These are phyloP conservation scores for Theristus sp. DNA, from an alignment of 2,888 invertebrate species.

Conservation along the genomic window DNA sequence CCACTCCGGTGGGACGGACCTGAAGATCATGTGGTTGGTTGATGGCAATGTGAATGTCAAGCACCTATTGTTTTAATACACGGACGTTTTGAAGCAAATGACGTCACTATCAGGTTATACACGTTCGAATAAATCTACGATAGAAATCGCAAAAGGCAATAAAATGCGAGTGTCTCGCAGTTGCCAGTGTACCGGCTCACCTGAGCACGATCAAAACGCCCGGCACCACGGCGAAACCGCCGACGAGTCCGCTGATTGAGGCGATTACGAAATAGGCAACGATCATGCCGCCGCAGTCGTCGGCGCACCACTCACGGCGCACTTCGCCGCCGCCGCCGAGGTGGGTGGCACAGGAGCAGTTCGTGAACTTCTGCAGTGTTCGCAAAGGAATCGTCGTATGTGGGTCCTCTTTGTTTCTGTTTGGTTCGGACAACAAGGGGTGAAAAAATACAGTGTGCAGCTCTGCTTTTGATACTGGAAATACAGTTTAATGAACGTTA, in stretches of 20 bases:
- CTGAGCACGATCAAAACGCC: conserved; percentile 23
- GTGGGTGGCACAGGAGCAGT: conserved; percentile 21
- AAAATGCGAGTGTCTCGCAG: not conserved
- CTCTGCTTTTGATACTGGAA: no score
- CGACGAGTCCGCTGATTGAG: conserved; percentile 22
- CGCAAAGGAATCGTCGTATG: no score
- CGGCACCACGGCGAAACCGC: conserved; percentile 25
- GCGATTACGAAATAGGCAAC: conserved; percentile 2
- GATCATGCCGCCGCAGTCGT: not conserved
- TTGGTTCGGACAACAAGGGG: no score
- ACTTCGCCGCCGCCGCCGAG: conserved; percentile 6
- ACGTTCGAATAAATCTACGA: no score
- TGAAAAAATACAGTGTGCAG: no score
- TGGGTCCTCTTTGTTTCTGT: no score
- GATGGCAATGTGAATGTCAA: not conserved
- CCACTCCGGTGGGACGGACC: conserved; percentile 24
- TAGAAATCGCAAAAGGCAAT: no score
- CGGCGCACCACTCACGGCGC: conserved; percentile 1
- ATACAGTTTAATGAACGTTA: no score
- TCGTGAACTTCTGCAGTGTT: conserved; percentile 17
- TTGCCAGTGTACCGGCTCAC: not conserved
- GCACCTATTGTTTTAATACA: no score
- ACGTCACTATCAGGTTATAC: no score
- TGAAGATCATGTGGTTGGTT: not conserved
- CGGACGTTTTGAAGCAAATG: no score